Percentiles rank a stretch among this genome's conserved stretches.
These are phyloP conservation scores for Tachysurus fulvidraco DNA, from an alignment of 2,113 vertebrate genomes.

Conservation along the genomic window DNA sequence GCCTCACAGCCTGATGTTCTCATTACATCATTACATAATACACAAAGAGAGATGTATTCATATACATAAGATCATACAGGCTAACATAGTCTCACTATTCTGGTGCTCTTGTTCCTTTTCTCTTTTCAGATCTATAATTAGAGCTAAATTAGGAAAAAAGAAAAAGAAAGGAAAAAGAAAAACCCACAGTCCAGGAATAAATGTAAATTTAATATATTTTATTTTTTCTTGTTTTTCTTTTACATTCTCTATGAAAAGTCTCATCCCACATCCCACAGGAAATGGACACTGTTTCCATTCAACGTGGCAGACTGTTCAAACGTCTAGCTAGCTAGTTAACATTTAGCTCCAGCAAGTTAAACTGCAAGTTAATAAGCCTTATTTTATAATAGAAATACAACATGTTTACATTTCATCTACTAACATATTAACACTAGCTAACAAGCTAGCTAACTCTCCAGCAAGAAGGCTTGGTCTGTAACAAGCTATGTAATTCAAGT, in stretches of 20 bases:
- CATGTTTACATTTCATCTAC: not conserved
- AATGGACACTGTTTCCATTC: not conserved
- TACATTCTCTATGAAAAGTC: not conserved
- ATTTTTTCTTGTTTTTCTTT: not conserved
- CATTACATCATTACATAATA: slow-evolving; percentile 21
- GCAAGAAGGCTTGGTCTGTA: not conserved
- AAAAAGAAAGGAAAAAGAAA: too few species aligned
- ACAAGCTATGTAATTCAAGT: not conserved
- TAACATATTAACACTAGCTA: not conserved
- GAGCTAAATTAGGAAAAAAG: not conserved
- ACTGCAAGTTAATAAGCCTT: not conserved
- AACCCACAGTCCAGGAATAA: not conserved
- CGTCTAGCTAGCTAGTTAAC: not conserved
- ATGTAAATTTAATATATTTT: not conserved
- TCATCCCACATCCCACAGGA: not conserved
- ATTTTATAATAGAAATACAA: not conserved
- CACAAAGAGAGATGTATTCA: not conserved
- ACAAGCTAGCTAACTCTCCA: not conserved
- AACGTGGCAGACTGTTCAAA: not conserved
- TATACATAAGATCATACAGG: slow-evolving; percentile 19
- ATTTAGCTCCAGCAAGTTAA: not conserved
- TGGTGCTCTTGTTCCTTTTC: not conserved
- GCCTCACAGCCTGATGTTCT: not conserved
- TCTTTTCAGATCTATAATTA: not conserved
- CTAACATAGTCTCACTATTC: not conserved